Evolutionary conservation across 2,888 invertebrate species (phyloP).

Genomic region (Drosophila seclusa): DNA sequence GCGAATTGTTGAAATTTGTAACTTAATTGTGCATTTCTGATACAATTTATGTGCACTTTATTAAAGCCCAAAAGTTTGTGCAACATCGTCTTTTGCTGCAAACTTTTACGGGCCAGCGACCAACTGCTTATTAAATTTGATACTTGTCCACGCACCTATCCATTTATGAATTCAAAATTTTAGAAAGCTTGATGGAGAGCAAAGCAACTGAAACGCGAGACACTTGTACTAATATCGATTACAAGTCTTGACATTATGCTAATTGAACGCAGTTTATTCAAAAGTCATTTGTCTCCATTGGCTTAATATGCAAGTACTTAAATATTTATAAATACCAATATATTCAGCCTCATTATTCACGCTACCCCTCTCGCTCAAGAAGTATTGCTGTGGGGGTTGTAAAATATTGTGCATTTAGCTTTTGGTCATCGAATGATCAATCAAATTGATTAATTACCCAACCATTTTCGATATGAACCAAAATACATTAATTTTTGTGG

Average conservation of each 20-base stretch:
- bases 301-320: conserved; percentile 55
- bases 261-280: conserved; percentile 36
- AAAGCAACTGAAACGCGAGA: conserved; percentile 11
- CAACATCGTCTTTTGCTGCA: neutral
- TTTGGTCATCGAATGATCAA: conserved; percentile 66
- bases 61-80: conserved; percentile 14
- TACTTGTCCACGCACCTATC: conserved; percentile 5
- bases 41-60: conserved; percentile 40
- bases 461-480: conserved; percentile 65
- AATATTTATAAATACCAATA: conserved; percentile 43
- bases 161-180: conserved; percentile 3
- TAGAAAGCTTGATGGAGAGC: neutral
- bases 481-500: conserved; percentile 72
- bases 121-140: conserved; percentile 6
- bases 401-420: conserved; percentile 41
- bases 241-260: conserved; percentile 35
- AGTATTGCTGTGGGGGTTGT: neutral
- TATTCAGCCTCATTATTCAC: conserved; percentile 42
- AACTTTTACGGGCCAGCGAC: neutral
- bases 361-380: neutral
- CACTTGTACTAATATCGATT: neutral
- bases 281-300: conserved; percentile 54
- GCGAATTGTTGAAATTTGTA: conserved; percentile 38
- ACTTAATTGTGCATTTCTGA: conserved; percentile 52
- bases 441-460: conserved; percentile 78